Percentiles rank a stretch among this genome's conserved stretches.
These are phyloP conservation scores for Chloroceryle amazona DNA, from an alignment of 2,797 vertebrate species.

Conservation along the genomic window DNA sequence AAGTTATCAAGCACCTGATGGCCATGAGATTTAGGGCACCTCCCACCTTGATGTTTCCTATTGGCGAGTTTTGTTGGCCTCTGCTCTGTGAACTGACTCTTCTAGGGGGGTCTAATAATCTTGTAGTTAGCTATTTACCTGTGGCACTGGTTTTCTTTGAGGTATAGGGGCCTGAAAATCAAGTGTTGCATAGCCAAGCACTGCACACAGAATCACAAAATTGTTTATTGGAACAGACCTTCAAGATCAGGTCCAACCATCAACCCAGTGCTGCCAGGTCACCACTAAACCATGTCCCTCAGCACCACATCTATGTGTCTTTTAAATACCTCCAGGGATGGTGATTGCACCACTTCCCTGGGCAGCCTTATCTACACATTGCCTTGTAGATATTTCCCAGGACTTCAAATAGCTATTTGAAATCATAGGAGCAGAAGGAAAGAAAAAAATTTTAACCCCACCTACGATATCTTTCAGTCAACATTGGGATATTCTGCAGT, in stretches of 20 bases:
- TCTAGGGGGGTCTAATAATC: background rate
- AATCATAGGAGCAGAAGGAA: background rate
- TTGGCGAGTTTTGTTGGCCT: background rate
- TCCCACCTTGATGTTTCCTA: background rate
- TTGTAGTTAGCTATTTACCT: background rate
- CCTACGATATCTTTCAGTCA: background rate
- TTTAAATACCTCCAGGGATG: no score
- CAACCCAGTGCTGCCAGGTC: no score
- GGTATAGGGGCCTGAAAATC: background rate
- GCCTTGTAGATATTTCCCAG: background rate
- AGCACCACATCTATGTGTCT: no score
- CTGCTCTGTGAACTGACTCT: background rate
- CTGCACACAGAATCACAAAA: background rate
- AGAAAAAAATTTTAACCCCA: background rate
- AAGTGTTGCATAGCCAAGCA: background rate
- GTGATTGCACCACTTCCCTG: no score
- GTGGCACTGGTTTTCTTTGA: background rate
- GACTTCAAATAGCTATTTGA: background rate
- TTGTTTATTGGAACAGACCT: no score
- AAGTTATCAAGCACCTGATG: background rate
- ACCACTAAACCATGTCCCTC: no score
- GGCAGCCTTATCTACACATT: no score
- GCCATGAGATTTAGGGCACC: background rate
- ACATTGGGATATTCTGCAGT: background rate
- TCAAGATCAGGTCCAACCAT: no score